Evolutionary conservation across 2,113 vertebrate species (phyloP).

Genomic region (Sphaerodactylus townsendi): DNA sequence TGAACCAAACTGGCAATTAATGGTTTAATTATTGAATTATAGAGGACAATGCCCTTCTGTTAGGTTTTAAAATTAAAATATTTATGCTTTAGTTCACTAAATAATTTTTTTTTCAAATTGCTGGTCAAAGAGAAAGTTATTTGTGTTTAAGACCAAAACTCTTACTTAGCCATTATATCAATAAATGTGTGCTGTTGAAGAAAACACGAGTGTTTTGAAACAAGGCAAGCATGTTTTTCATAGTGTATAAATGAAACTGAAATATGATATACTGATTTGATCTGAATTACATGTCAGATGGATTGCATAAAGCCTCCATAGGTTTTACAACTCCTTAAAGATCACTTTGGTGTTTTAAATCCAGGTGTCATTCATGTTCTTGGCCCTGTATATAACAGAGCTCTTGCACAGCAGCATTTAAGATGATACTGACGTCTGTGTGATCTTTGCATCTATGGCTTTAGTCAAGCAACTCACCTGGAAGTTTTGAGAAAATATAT

Average conservation of each 20-base stretch:
- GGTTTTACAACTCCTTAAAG: background rate
- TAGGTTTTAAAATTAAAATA: background rate
- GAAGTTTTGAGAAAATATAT: background rate
- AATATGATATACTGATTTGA: background rate
- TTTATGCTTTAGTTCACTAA: background rate
- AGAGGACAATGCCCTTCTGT: background rate
- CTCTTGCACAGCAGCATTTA: background rate
- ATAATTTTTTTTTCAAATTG: background rate
- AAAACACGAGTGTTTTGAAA: too few species aligned
- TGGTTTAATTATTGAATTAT: background rate
- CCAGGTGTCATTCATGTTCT: background rate
- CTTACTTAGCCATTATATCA: background rate
- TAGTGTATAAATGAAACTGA: conserved; percentile 25
- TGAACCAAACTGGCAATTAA: background rate
- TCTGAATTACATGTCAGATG: background rate
- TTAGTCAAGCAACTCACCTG: background rate
- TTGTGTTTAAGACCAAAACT: background rate
- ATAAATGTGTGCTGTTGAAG: too few species aligned
- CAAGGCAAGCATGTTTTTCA: background rate
- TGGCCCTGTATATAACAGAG: background rate
- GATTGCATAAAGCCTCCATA: background rate
- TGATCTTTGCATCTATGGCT: background rate
- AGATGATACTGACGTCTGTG: background rate
- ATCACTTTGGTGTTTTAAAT: background rate
- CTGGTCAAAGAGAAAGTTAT: background rate